Conservation (phyloP, 2,113 vertebrate species). For the Oceanites oceanicus region DNA sequence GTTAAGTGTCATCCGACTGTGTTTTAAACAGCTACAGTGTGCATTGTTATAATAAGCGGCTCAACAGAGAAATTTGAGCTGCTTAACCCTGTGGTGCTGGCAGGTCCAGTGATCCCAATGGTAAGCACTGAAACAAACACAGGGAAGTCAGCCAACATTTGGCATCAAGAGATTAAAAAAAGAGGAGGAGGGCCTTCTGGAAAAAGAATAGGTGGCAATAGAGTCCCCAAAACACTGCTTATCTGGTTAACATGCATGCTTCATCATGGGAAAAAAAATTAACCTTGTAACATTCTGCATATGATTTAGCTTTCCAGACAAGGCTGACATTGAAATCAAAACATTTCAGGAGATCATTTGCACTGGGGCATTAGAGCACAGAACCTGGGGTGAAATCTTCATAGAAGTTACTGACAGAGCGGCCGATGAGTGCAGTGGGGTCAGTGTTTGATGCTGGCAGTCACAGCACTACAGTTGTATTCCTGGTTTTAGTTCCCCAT, state of each 20-base stretch:
- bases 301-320: constrained; percentile 29
- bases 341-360: constrained; percentile 3
- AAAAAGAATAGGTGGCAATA: constrained; percentile 52
- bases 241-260: constrained; percentile 58
- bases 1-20: constrained; percentile 57
- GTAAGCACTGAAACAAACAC: constrained; percentile 71
- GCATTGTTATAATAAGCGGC: constrained; percentile 64
- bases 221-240: constrained; percentile 54
- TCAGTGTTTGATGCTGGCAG: not conserved
- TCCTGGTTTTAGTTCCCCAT: not conserved
- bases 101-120: constrained; percentile 63
- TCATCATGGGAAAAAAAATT: constrained; percentile 33
- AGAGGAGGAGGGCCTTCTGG: constrained; percentile 2
- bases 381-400: not conserved
- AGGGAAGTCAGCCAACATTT: constrained; percentile 68
- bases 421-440: not conserved
- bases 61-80: constrained; percentile 73
- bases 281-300: constrained; percentile 43
- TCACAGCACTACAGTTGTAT: not conserved
- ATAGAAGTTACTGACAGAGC: not conserved
- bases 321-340: constrained; percentile 51
- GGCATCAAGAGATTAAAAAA: constrained; percentile 71
- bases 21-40: constrained; percentile 61
- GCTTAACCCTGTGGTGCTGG: constrained; percentile 73
- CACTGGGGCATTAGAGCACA: not conserved